Percentiles rank a stretch among this genome's conserved stretches.
Evolutionary conservation across 2,797 vertebrate genomes (phyloP).

Genomic region (Enteromius argenteus): DNA sequence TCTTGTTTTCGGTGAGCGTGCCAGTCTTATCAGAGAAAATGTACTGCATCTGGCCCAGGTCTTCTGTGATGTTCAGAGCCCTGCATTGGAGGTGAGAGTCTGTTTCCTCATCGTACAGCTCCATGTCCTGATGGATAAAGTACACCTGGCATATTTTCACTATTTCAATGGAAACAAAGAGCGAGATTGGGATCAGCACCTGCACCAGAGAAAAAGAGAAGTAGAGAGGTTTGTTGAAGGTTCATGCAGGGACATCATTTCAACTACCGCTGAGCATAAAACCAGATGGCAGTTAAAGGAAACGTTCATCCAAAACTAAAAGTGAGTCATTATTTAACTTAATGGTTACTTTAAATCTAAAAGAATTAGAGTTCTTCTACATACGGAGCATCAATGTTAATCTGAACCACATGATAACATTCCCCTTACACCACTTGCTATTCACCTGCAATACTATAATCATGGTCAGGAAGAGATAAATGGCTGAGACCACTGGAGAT

Average conservation of each 20-base stretch:
- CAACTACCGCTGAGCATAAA: neutral
- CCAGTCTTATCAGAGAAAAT: constrained; percentile 99
- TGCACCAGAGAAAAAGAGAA: constrained; percentile 65
- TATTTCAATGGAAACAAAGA: constrained; percentile 98
- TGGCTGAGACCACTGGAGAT: constrained; percentile 87
- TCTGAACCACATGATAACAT: neutral
- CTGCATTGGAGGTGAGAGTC: constrained; percentile 93
- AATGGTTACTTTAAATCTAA: neutral
- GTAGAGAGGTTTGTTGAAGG: neutral
- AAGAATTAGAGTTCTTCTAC: neutral
- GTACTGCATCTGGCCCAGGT: constrained; percentile 96
- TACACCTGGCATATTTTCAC: constrained; percentile 98
- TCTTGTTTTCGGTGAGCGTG: constrained; percentile 98
- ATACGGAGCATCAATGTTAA: neutral
- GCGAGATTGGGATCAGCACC: constrained; percentile 97
- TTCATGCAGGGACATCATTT: neutral
- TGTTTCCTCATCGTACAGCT: constrained; percentile 94
- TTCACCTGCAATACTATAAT: constrained; percentile 97
- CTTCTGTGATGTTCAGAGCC: constrained; percentile 96
- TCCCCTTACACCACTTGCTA: constrained; percentile 8
- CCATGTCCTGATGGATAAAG: constrained; percentile 95
- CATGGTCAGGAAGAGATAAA: constrained; percentile 96
- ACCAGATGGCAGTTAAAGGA: neutral
- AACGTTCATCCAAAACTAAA: neutral
- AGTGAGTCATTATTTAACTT: neutral